Percentiles rank a stretch among this genome's conserved stretches.
These are phyloP conservation scores for Sipha flava DNA, from an alignment of 1,140 invertebrate species.

Conservation along the genomic window DNA sequence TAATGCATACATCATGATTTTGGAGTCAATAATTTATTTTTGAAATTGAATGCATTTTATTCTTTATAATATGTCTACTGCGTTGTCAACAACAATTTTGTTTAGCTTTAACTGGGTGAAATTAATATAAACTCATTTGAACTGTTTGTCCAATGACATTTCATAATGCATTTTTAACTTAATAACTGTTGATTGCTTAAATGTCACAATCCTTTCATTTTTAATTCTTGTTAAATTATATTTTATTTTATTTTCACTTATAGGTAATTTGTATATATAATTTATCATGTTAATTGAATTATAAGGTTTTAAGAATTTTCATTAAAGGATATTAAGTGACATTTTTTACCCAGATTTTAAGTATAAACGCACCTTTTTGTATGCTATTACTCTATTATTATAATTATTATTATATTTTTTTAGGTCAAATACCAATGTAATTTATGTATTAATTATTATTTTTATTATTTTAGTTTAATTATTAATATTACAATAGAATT, in stretches of 20 bases:
- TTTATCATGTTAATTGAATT: neutral
- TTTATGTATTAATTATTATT: neutral
- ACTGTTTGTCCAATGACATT: neutral
- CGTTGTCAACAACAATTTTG: neutral
- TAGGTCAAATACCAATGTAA: neutral
- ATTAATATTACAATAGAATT: conserved; percentile 10
- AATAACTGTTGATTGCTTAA: neutral
- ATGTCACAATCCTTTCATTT: neutral
- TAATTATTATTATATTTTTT: neutral
- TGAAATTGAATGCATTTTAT: no score
- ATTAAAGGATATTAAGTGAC: neutral
- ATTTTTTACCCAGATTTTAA: neutral
- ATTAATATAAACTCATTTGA: neutral
- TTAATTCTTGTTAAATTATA: neutral
- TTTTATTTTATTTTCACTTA: neutral
- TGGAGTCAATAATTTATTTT: neutral
- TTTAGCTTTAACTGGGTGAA: neutral
- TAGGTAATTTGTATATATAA: neutral
- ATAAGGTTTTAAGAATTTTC: no score
- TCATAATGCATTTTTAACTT: neutral
- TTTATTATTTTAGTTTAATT: conserved; percentile 22
- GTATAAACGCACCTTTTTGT: neutral
- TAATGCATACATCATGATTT: neutral
- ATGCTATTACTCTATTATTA: neutral
- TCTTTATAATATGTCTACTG: neutral